Evolutionary conservation across 2,888 invertebrate genomes (phyloP).

Genomic region (Steinernema scapterisci): DNA sequence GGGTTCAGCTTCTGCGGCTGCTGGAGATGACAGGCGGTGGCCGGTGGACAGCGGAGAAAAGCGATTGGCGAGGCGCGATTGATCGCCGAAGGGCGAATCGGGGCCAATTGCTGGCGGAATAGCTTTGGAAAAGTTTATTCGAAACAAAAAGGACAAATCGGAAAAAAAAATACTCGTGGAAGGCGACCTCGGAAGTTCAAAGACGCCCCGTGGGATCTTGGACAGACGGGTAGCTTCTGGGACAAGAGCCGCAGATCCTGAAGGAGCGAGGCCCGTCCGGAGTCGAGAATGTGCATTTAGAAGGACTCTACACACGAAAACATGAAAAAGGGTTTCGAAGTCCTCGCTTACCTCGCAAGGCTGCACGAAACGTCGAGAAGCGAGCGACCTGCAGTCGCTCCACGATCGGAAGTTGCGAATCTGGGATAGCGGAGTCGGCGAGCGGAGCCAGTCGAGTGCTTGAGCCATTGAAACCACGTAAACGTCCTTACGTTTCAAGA

Average conservation of each 20-base stretch:
- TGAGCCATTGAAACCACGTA: conserved; percentile 63
- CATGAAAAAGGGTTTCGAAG: neutral
- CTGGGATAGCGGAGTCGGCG: conserved; percentile 49
- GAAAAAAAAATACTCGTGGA: neutral
- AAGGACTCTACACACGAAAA: conserved; percentile 56
- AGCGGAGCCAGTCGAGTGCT: conserved; percentile 63
- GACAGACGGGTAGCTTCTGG: conserved; percentile 62
- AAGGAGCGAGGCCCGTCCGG: conserved; percentile 57
- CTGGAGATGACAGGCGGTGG: neutral
- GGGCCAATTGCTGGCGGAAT: neutral
- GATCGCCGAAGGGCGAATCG: conserved; percentile 1
- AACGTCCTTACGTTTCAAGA: conserved; percentile 55
- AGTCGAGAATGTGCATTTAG: conserved; percentile 55
- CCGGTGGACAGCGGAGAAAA: neutral
- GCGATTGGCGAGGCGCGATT: neutral
- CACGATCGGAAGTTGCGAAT: conserved; percentile 56
- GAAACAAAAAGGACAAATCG: neutral
- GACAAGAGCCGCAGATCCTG: conserved; percentile 65
- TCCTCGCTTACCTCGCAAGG: conserved; percentile 59
- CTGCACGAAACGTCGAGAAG: conserved; percentile 56
- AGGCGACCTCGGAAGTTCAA: neutral
- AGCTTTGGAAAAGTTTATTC: neutral
- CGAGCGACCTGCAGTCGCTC: conserved; percentile 60
- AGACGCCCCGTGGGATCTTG: conserved; percentile 50
- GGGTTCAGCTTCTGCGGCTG: neutral